Evolutionary conservation across 2,888 invertebrate species (phyloP).

Genomic region (Leptinotarsa haldemani): DNA sequence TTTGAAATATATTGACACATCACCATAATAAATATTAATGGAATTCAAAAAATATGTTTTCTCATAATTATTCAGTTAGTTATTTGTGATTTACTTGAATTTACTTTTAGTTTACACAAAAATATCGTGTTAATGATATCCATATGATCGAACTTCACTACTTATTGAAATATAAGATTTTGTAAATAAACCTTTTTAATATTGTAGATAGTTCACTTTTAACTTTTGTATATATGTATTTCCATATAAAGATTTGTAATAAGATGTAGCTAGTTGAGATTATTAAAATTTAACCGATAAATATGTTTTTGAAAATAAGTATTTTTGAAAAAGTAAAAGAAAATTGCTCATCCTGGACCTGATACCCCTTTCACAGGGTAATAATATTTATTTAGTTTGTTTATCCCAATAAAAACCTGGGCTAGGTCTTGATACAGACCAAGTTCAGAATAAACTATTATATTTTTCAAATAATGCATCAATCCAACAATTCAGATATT

Average conservation of each 20-base stretch:
- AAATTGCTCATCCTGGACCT: background rate
- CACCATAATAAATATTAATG: too few species aligned
- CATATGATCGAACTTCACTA: background rate
- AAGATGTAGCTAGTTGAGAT: background rate
- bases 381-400: background rate
- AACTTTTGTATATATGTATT: conserved; percentile 30
- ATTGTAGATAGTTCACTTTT: conserved; percentile 46
- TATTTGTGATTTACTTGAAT: too few species aligned
- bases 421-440: too few species aligned
- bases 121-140: background rate
- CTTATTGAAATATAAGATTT: conserved; percentile 7
- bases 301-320: background rate
- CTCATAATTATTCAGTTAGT: too few species aligned
- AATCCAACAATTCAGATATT: too few species aligned
- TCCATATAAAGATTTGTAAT: background rate
- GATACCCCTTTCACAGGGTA: background rate
- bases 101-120: background rate
- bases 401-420: too few species aligned
- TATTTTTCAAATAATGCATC: too few species aligned
- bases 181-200: conserved; percentile 44
- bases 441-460: too few species aligned
- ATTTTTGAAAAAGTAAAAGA: background rate
- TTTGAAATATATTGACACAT: too few species aligned
- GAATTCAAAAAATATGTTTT: too few species aligned
- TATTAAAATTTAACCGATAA: background rate